Percentiles rank a stretch among this genome's conserved stretches.
These are phyloP conservation scores for Lycia hirtaria DNA, from an alignment of 2,888 invertebrate species.

Conservation along the genomic window DNA sequence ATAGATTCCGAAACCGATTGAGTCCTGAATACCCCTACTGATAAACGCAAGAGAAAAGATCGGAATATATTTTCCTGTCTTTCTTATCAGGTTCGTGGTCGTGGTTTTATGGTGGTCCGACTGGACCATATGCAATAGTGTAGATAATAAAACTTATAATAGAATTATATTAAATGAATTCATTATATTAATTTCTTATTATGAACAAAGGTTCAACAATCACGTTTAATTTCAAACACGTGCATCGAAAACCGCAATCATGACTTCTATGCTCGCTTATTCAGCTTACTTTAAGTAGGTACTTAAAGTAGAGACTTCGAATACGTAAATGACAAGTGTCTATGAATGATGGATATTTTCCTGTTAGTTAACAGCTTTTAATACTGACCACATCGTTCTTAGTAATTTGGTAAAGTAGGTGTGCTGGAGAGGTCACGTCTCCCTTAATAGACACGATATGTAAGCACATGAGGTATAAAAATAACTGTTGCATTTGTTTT, in stretches of 20 bases:
- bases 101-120: too few species aligned
- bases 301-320: background rate
- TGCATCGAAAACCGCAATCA: constrained; percentile 20
- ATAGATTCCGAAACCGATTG: too few species aligned
- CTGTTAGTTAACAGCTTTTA: constrained; percentile 34
- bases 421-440: constrained; percentile 40
- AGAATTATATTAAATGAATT: too few species aligned
- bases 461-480: constrained; percentile 36
- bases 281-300: background rate
- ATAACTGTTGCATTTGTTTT: constrained; percentile 34
- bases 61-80: too few species aligned
- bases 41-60: too few species aligned
- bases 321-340: too few species aligned
- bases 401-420: constrained; percentile 37
- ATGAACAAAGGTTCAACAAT: background rate
- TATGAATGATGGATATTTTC: constrained; percentile 39
- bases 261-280: constrained; percentile 5
- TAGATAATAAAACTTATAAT: too few species aligned
- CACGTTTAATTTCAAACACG: constrained; percentile 12
- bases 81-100: too few species aligned
- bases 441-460: constrained; percentile 35
- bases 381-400: constrained; percentile 40
- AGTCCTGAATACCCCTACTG: too few species aligned
- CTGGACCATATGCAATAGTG: too few species aligned
- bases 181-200: too few species aligned